Base-by-base conservation (phyloP, 2,113 vertebrate genomes). In the Corythoichthys haematopterus region DNA sequence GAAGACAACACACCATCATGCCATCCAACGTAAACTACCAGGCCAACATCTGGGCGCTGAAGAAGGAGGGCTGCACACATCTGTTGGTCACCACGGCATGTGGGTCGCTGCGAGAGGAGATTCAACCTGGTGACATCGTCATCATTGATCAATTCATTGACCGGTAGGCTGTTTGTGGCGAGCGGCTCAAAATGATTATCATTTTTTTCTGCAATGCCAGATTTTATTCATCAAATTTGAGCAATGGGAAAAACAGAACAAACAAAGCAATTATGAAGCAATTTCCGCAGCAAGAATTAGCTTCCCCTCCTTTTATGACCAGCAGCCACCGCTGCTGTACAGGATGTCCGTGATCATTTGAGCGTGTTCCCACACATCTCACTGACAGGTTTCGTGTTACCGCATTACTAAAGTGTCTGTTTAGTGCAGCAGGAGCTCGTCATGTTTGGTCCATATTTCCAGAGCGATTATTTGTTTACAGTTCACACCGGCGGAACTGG, bases 101-200 rank as follows among this genome's bases (percentile, higher is more conserved):
- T 16, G 97, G 97, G 12, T 99, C 97, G 0, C 89, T 98, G 43
- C 84, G 90, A 67, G 97, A 99, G 46, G 94, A 98, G 82, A 95
- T 99, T 84, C 95, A 96, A 38, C 96, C 97, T 0, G 97, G 97
- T 13, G 96, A 99, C 69, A 93, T 99, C 3, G 87, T 99, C 75
- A 88, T 99, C 47, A 90, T 97, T 0, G 97, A 99, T 82, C 97
- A 99, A 70, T 98, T 99, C 87, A 98, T 99, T 72, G 97, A 99
- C 90, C 90, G 95, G 95, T 95, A 67, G 82, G 88, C 37, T 28
- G 20, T 40, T 40, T 40, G 6, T 13, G 20, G 1, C 0, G 14
- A 70, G 2, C 37, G 12, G 2, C 7, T 45, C 6, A 68, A 28
- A 48, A 67, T 66, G 12, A 15, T 50, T 13, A 50, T 50, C 46